These are phyloP conservation scores for Acanthornis magna DNA, from an alignment of 2,797 vertebrate genomes.

Conservation along the genomic window DNA sequence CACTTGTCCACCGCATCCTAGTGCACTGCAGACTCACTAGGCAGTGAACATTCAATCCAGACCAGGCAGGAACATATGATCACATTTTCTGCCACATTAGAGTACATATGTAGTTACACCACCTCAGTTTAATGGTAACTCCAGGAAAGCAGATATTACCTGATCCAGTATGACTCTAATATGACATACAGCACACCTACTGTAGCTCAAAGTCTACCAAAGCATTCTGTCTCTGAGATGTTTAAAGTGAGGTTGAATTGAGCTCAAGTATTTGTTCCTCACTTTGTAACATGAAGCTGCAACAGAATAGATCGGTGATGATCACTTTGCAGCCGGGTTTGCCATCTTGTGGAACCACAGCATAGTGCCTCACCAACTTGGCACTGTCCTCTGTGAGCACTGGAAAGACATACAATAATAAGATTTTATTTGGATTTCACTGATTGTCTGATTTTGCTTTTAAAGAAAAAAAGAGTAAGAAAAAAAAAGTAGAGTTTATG, in stretches of 20 bases:
- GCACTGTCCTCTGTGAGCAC: background rate
- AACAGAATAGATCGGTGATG: background rate
- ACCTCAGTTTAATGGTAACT: background rate
- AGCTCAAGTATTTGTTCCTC: background rate
- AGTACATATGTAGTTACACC: background rate
- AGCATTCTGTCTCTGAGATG: background rate
- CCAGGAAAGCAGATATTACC: background rate
- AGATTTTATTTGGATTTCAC: slow-evolving; percentile 15
- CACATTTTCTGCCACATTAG: background rate
- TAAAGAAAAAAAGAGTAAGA: background rate
- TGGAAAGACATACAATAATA: background rate
- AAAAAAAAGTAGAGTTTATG: background rate
- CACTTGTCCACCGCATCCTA: background rate
- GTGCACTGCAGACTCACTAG: background rate
- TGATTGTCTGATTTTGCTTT: background rate
- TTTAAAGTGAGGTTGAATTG: background rate
- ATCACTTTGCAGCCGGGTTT: background rate
- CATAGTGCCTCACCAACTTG: background rate
- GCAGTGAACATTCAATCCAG: background rate
- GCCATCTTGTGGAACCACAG: background rate
- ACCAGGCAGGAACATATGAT: background rate
- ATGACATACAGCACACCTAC: background rate
- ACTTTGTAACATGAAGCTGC: background rate
- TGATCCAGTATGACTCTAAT: background rate
- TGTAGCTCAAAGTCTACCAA: background rate